Evolutionary conservation across 2,113 vertebrate species (phyloP).

Genomic region (Chitala chitala): DNA sequence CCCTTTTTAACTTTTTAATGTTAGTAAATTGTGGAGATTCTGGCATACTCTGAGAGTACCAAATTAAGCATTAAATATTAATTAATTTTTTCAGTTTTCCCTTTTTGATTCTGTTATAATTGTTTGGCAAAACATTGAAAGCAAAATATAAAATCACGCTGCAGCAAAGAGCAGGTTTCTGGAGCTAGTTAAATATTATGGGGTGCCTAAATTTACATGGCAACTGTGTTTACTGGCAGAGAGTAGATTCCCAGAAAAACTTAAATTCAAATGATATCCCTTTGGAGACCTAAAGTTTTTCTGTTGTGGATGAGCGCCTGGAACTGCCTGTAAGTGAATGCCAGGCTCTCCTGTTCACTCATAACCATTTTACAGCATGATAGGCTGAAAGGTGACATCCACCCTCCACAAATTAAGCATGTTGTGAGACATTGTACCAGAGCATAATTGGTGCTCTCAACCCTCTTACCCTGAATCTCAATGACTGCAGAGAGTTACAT

Average conservation of each 20-base stretch:
- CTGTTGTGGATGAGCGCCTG: neutral
- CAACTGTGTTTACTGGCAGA: neutral
- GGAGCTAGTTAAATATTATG: conserved; percentile 5
- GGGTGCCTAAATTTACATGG: conserved; percentile 14
- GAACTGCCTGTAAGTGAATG: neutral
- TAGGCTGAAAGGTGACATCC: neutral
- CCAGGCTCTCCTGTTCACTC: neutral
- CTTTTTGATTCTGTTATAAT: neutral
- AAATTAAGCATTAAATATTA: neutral
- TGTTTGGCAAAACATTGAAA: neutral
- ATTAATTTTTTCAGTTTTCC: too few relatives aligned
- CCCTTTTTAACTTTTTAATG: neutral
- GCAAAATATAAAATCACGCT: neutral
- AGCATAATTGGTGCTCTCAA: too few relatives aligned
- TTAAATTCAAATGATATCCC: conserved; percentile 10
- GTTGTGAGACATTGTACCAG: too few relatives aligned
- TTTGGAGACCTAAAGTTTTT: neutral
- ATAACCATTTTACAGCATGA: neutral
- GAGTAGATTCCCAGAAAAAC: neutral
- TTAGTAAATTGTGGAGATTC: neutral
- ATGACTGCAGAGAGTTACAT: conserved; percentile 2
- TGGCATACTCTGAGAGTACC: neutral
- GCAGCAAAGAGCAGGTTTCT: neutral
- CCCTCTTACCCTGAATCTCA: neutral
- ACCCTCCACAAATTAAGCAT: neutral